Evolutionary conservation across 2,113 vertebrate genomes (phyloP), one percentile per base, ranked within the genome.

Genomic region (Labrus mixtus): DNA sequence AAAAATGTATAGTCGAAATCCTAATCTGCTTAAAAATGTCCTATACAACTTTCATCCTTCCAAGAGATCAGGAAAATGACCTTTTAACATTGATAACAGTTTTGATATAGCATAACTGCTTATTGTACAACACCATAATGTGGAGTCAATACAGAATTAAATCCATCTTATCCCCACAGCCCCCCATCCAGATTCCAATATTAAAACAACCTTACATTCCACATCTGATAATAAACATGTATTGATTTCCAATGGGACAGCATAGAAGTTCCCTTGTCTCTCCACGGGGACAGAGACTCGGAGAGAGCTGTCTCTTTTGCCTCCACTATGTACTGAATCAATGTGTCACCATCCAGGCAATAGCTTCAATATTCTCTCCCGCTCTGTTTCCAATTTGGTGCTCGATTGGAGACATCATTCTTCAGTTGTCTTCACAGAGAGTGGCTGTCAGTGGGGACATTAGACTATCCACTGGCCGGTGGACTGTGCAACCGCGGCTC

Each of bases 161-260:
- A 66, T 39, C 55, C 22, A 43, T 51, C 10, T 11, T 23, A 6
- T 15, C 51, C 3, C n/a, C 57, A 4, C 37, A 37, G 46, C 11
- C 33, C 39, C 29, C 13, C 54, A 23, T 53, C 33, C 12, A 6
- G 90, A 90, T 92, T 93, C 76, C 33, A 74, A 93, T 84, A 83
- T 82, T 93, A 93, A 95, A 95, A 90, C 77, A 92, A 92, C 80
- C 87, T 83, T 19, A 61, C 92, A 93, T 94, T 71, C 86, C 83
- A 87, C 84, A 93, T 87, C 85, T 4, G 84, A 96, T 96, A 94
- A 95, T 94, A 95, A 93, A 94, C 91, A 87, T 84, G 80, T 93
- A 96, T 96, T 94, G 96, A 96, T 96, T 96, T 94, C 94, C 90
- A 93, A 41, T 96, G 94, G 23, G 95, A 95, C 85, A 90, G 90